A percentile compares a stretch with the other conserved stretches of the same genome.
Evolutionary conservation across 2,797 vertebrate species (phyloP).

Genomic region (Pipistrellus nathusii): DNA sequence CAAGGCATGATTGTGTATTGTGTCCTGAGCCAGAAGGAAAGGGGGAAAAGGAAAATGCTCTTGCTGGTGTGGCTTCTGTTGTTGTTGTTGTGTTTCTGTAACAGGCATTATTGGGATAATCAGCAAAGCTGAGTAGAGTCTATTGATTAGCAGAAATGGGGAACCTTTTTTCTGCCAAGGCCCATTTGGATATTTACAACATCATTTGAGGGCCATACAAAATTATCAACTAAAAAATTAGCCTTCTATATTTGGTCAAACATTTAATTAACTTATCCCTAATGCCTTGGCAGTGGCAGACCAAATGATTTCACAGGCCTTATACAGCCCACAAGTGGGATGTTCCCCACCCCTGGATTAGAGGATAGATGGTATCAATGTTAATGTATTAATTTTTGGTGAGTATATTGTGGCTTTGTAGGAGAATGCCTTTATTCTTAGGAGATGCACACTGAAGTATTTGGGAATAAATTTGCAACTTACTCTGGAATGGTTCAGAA

Average conservation of each 20-base stretch:
- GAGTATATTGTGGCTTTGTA: background rate
- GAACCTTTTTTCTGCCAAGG: no score
- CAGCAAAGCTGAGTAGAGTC: background rate
- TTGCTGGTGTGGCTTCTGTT: background rate
- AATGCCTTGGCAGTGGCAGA: no score
- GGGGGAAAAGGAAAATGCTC: background rate
- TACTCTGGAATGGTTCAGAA: background rate
- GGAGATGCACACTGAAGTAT: background rate
- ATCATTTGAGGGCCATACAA: no score
- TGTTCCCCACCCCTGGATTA: background rate
- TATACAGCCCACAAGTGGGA: no score
- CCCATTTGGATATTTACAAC: no score
- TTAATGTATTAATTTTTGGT: background rate
- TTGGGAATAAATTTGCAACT: background rate
- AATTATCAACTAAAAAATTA: no score
- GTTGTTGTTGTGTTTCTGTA: background rate
- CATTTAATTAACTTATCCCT: no score
- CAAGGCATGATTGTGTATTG: background rate
- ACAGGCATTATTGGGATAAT: background rate
- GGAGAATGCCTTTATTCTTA: background rate
- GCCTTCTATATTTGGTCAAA: no score
- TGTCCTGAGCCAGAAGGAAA: background rate
- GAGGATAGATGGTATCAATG: background rate
- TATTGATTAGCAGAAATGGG: background rate
- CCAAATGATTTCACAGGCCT: no score